Evolutionary conservation across 2,797 vertebrate species (phyloP).

Genomic region (Pangasius mekongensis): DNA sequence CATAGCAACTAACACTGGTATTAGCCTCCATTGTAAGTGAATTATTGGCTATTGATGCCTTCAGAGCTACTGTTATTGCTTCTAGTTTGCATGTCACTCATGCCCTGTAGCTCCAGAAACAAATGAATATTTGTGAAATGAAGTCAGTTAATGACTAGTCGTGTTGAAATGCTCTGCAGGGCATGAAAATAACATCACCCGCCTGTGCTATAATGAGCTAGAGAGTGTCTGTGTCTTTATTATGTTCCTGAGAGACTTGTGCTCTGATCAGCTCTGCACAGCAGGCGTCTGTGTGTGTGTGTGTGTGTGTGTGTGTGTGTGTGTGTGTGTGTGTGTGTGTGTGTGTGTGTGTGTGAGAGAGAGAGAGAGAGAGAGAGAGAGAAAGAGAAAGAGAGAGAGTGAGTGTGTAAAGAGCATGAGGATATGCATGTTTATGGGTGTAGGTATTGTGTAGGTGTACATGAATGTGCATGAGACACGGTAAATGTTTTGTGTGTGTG

Average conservation of each 20-base stretch:
- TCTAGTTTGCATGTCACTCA: constrained; percentile 10
- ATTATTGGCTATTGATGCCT: background rate
- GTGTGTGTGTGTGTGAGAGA: too few species aligned
- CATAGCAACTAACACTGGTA: background rate
- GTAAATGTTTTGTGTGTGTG: background rate
- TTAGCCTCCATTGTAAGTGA: background rate
- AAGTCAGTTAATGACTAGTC: constrained; percentile 35
- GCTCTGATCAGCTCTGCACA: constrained; percentile 39
- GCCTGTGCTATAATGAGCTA: constrained; percentile 51
- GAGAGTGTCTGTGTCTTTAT: constrained; percentile 46
- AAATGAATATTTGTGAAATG: constrained; percentile 37
- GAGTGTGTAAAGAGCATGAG: background rate
- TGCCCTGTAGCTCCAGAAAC: constrained; percentile 24
- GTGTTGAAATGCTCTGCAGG: constrained; percentile 40
- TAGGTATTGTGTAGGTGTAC: constrained; percentile 9
- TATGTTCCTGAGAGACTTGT: constrained; percentile 43
- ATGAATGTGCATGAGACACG: background rate
- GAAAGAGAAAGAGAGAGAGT: too few species aligned
- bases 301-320: background rate
- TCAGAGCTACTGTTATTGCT: constrained; percentile 17
- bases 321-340: too few species aligned
- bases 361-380: too few species aligned
- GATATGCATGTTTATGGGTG: constrained; percentile 20
- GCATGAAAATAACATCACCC: constrained; percentile 47
- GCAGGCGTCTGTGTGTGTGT: background rate